Evolutionary conservation across 30 jellyfish, hydroid and myxozoan species (phyloP).

Genomic region (Hydra vulgaris): DNA sequence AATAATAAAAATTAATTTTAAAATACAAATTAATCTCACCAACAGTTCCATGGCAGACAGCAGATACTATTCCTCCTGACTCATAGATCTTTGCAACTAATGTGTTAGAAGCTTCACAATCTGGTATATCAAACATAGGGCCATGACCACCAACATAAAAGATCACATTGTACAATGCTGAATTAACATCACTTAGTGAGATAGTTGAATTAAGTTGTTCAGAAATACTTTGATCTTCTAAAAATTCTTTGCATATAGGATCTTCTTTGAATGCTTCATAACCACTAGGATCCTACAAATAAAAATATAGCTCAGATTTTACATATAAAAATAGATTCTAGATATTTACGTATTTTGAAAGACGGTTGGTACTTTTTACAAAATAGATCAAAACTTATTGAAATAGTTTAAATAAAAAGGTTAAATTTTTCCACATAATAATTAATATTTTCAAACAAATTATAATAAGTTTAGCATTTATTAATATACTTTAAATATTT

Average conservation of each 20-base stretch:
- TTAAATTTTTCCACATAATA: no score
- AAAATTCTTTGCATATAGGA: constrained; percentile 21
- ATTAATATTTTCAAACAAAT: no score
- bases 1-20: no score
- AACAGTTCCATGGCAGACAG: constrained; percentile 56
- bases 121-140: constrained; percentile 53
- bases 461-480: no score
- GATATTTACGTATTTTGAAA: no score
- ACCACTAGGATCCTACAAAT: constrained; percentile 58
- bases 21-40: constrained; percentile 29
- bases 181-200: constrained; percentile 18
- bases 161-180: constrained; percentile 12
- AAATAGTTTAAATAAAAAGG: no score
- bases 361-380: no score
- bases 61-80: constrained; percentile 32
- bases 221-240: constrained; percentile 28
- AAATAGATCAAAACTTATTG: no score
- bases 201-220: constrained; percentile 14
- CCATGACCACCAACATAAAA: constrained; percentile 58
- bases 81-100: constrained; percentile 35
- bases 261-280: constrained; percentile 43
- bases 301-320: no score
- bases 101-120: constrained; percentile 3
- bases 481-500: no score
- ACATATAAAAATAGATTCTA: no score